Percentiles rank a stretch among this genome's conserved stretches.
phyloP scores from a whole-genome alignment of 1,140 invertebrate genomes.

The Drosophila nikananu region DNA sequence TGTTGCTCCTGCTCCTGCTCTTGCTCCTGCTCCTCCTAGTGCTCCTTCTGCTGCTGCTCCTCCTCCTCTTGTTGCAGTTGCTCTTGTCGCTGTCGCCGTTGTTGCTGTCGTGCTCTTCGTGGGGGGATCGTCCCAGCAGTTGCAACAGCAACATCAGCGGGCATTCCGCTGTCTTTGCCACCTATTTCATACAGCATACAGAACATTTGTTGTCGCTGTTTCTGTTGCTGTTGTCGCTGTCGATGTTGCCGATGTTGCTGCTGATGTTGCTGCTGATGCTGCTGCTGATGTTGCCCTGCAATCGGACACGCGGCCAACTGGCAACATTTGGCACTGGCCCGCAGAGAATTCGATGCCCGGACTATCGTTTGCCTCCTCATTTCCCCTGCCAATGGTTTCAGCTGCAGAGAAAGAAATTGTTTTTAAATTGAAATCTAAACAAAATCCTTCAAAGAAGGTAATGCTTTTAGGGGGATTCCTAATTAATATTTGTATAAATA shows the following conservation, averaged over 20 bases:
- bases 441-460: too few species aligned
- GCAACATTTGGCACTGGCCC: slow-evolving; percentile 39
- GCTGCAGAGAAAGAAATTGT: background rate
- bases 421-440: too few species aligned
- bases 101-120: slow-evolving; percentile 33
- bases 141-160: slow-evolving; percentile 45
- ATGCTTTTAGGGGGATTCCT: too few species aligned
- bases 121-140: slow-evolving; percentile 15
- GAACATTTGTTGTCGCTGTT: slow-evolving; percentile 67
- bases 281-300: slow-evolving; percentile 48
- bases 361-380: slow-evolving; percentile 30
- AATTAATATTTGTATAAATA: too few species aligned
- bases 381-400: background rate
- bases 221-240: slow-evolving; percentile 47
- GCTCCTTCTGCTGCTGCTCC: background rate
- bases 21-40: background rate
- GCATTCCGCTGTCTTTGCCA: slow-evolving; percentile 76
- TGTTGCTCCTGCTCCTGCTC: slow-evolving; percentile 21
- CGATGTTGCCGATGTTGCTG: slow-evolving; percentile 26
- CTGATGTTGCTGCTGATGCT: slow-evolving; percentile 15
- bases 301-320: slow-evolving; percentile 56
- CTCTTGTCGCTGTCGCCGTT: slow-evolving; percentile 39
- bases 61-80: slow-evolving; percentile 40
- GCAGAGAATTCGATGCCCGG: slow-evolving; percentile 32
- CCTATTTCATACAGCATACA: slow-evolving; percentile 70